These are phyloP conservation scores for Hyposmocoma kahamanoa DNA, from an alignment of 1,140 invertebrate genomes.

Conservation along the genomic window DNA sequence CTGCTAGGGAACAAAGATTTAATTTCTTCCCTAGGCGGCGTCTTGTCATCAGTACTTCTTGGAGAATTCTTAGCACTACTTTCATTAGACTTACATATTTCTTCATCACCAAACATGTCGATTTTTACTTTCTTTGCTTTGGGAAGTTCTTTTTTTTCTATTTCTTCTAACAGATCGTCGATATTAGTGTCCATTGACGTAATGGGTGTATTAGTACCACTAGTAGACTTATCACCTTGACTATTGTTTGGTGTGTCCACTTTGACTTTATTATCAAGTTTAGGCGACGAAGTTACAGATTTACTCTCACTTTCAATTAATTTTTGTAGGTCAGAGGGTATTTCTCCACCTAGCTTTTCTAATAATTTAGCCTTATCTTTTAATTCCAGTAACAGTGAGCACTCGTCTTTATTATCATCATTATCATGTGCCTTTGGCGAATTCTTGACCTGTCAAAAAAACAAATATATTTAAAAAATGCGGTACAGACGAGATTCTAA, in stretches of 20 bases:
- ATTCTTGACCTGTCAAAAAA: constrained; percentile 22
- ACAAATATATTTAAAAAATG: constrained; percentile 3
- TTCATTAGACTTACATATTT: constrained; percentile 19
- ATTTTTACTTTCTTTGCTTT: constrained; percentile 41
- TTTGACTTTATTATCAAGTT: constrained; percentile 20
- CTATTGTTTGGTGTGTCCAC: constrained; percentile 10
- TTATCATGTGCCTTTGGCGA: constrained; percentile 19
- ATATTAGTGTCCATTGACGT: constrained; percentile 36
- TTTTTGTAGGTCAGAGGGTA: constrained; percentile 49
- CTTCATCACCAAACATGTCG: constrained; percentile 22
- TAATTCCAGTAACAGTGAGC: constrained; percentile 36
- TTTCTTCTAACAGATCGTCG: constrained; percentile 59
- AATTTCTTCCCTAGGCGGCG: constrained; percentile 37
- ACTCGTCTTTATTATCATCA: constrained; percentile 55
- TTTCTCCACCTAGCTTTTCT: constrained; percentile 56
- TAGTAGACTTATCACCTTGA: too few relatives aligned
- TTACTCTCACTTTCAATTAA: constrained; percentile 47
- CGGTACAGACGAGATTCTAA: background rate
- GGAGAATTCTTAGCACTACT: constrained; percentile 36
- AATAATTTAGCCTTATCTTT: constrained; percentile 60
- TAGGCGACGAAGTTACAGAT: constrained; percentile 25
- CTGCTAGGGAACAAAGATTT: constrained; percentile 43
- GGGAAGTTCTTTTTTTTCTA: constrained; percentile 59
- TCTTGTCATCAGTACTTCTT: constrained; percentile 21
- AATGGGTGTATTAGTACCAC: too few relatives aligned